Percentiles rank a stretch among this genome's conserved stretches.
These are phyloP conservation scores for Epinephelus coioides DNA, from an alignment of 2,797 vertebrate genomes.

Conservation along the genomic window DNA sequence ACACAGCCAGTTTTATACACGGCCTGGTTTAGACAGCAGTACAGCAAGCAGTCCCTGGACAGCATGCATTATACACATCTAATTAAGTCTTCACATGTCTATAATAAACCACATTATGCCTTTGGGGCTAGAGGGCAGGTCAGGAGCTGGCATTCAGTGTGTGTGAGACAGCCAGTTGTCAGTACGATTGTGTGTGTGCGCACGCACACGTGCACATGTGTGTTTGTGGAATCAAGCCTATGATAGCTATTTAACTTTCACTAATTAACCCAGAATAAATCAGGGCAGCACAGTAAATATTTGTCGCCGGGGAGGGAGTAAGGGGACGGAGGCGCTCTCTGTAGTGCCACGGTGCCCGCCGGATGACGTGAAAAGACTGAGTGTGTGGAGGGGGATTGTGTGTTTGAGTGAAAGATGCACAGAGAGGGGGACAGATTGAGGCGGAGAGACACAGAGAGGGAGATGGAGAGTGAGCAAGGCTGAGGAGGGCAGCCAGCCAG, in stretches of 20 bases:
- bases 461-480: slow-evolving; percentile 61
- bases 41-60: slow-evolving; percentile 76
- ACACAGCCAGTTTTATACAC: slow-evolving; percentile 74
- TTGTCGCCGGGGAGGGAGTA: slow-evolving; percentile 79
- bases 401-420: slow-evolving; percentile 44
- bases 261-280: slow-evolving; percentile 89
- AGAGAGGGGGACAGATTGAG: slow-evolving; percentile 54
- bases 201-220: slow-evolving; percentile 16
- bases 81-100: slow-evolving; percentile 86
- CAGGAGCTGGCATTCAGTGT: slow-evolving; percentile 56
- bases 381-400: neutral
- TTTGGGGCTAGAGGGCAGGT: slow-evolving; percentile 79
- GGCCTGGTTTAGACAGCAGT: slow-evolving; percentile 72
- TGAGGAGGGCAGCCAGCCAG: slow-evolving; percentile 86
- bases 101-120: slow-evolving; percentile 85
- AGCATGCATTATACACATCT: slow-evolving; percentile 84
- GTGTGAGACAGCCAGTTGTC: slow-evolving; percentile 64
- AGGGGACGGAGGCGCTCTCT: slow-evolving; percentile 79
- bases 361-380: slow-evolving; percentile 38
- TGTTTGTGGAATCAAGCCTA: slow-evolving; percentile 56
- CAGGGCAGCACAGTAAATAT: slow-evolving; percentile 86
- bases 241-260: slow-evolving; percentile 82
- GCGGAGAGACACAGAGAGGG: slow-evolving; percentile 42
- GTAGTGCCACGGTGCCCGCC: slow-evolving; percentile 72
- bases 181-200: slow-evolving; percentile 19